Evolutionary conservation across 2,797 vertebrate species (phyloP).

Genomic region (Sebastes flavidus): DNA sequence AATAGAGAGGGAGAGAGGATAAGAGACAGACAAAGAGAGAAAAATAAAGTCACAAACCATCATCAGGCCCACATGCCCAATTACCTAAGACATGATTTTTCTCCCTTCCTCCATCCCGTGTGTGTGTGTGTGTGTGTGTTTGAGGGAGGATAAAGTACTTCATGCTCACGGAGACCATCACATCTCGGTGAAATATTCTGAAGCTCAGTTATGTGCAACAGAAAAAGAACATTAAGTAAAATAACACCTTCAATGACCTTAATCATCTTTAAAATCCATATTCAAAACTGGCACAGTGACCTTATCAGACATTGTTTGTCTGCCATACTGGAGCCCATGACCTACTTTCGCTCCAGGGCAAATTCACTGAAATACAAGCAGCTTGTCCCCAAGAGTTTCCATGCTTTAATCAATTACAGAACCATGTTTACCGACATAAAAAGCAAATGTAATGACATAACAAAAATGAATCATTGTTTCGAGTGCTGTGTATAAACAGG

Average conservation of each 20-base stretch:
- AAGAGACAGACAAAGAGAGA: slow-evolving; percentile 38
- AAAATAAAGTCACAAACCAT: slow-evolving; percentile 57
- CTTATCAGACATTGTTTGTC: slow-evolving; percentile 23
- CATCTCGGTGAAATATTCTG: slow-evolving; percentile 16
- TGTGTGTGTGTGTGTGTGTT: not conserved
- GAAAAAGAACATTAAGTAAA: not conserved
- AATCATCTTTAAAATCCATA: slow-evolving; percentile 5
- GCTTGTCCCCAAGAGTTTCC: slow-evolving; percentile 24
- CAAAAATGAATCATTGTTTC: not conserved
- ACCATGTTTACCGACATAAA: slow-evolving; percentile 16
- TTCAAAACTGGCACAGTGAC: slow-evolving; percentile 44
- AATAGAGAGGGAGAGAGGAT: slow-evolving; percentile 42
- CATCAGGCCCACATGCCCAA: slow-evolving; percentile 40
- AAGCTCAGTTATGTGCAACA: not conserved
- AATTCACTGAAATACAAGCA: slow-evolving; percentile 44
- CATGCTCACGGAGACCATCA: not conserved
- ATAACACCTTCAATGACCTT: not conserved
- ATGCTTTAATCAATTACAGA: slow-evolving; percentile 49
- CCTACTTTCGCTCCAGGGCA: slow-evolving; percentile 49
- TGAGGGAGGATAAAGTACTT: not conserved
- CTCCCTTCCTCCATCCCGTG: not conserved
- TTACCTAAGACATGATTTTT: slow-evolving; percentile 21
- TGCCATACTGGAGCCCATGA: slow-evolving; percentile 25
- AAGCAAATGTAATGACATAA: not conserved
- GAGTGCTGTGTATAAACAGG: not conserved